These are phyloP conservation scores for Geothlypis trichas DNA, from an alignment of 2,113 vertebrate genomes.

Conservation along the genomic window DNA sequence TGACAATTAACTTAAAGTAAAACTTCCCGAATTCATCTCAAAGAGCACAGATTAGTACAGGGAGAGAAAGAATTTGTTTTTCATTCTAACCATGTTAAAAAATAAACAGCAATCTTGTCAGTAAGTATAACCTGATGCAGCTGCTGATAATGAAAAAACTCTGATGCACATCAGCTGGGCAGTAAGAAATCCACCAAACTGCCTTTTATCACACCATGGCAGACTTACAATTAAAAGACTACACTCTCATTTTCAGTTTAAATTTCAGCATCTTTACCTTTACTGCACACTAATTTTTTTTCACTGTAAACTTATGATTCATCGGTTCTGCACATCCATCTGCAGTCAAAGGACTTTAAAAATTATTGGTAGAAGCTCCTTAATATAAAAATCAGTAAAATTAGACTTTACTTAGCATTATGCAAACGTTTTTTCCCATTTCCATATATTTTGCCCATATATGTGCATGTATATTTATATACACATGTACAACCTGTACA, in stretches of 20 bases:
- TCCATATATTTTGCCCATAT: background rate
- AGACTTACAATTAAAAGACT: background rate
- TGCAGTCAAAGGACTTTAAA: background rate
- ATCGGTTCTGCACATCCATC: background rate
- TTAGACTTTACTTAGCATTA: background rate
- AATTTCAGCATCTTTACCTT: background rate
- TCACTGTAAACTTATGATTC: background rate
- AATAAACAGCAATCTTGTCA: background rate
- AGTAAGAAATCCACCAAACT: background rate
- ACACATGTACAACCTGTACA: background rate
- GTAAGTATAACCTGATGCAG: background rate
- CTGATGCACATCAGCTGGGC: background rate
- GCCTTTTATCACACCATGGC: background rate
- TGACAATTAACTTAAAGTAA: background rate
- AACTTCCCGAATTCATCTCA: background rate
- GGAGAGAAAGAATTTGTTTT: background rate
- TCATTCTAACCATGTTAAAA: background rate
- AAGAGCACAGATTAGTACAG: background rate
- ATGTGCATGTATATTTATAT: background rate
- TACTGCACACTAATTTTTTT: background rate
- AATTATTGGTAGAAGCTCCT: background rate
- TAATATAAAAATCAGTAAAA: background rate
- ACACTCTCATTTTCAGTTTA: background rate
- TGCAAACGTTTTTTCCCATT: background rate
- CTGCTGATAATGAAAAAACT: background rate